These are phyloP conservation scores for Helostoma temminkii DNA, from an alignment of 2,797 vertebrate species.

Conservation along the genomic window DNA sequence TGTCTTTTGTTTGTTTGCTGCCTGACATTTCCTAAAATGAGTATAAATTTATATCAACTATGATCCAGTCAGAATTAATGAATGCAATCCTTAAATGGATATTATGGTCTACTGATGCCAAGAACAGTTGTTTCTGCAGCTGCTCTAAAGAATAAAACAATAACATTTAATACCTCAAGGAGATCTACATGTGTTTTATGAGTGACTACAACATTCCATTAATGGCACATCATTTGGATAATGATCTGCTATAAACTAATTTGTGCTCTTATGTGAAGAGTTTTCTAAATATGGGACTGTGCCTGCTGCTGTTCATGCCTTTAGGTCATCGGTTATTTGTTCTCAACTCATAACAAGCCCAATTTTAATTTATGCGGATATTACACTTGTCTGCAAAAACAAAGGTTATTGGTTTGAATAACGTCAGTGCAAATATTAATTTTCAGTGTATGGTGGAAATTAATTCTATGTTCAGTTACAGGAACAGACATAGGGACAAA, in stretches of 20 bases:
- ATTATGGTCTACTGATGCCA: conserved; percentile 43
- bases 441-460: conserved; percentile 19
- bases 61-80: conserved; percentile 17
- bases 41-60: conserved; percentile 9
- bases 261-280: conserved; percentile 2
- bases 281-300: conserved; percentile 30
- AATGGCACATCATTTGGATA: conserved; percentile 50
- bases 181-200: conserved; percentile 30
- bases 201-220: conserved; percentile 50
- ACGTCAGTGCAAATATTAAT: background rate
- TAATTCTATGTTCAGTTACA: too few species aligned
- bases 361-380: conserved; percentile 19
- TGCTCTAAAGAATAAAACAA: conserved; percentile 46
- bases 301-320: conserved; percentile 16
- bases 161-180: conserved; percentile 24
- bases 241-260: too few species aligned
- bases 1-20: conserved; percentile 4
- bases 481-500: background rate
- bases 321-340: conserved; percentile 21
- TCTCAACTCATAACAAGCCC: conserved; percentile 9
- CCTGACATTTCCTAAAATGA: background rate
- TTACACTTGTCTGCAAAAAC: conserved; percentile 22
- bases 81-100: conserved; percentile 44
- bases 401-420: conserved; percentile 13
- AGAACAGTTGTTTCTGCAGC: conserved; percentile 45